Evolutionary conservation across 2,113 vertebrate genomes (phyloP).

Genomic region (Psephotus haematonotus): DNA sequence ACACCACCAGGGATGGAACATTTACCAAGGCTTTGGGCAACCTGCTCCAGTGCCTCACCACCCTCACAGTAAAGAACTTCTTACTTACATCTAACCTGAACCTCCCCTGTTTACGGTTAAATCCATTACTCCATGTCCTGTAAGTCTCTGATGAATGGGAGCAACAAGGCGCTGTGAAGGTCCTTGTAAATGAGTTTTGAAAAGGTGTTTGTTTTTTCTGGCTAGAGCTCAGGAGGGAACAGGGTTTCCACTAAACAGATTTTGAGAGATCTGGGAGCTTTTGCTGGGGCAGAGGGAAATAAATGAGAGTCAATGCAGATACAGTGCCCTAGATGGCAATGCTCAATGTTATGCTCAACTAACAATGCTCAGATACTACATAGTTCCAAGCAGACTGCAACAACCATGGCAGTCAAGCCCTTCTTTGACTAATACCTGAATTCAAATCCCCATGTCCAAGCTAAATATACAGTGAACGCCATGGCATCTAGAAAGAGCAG

Average conservation of each 20-base stretch:
- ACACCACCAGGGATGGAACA: not conserved
- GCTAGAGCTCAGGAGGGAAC: not conserved
- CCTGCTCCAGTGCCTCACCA: not conserved
- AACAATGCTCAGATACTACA: not conserved
- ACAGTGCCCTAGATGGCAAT: not conserved
- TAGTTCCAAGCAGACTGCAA: not conserved
- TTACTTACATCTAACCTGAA: not conserved
- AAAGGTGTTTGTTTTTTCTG: not conserved
- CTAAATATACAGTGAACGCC: not conserved
- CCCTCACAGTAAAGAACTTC: not conserved
- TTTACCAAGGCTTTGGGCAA: not conserved
- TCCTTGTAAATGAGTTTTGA: not conserved
- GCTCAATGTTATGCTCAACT: not conserved
- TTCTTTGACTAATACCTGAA: not conserved
- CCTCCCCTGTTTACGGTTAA: not conserved
- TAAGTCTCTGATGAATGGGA: not conserved
- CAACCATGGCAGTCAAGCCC: not conserved
- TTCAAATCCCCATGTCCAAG: not conserved
- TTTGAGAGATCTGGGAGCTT: not conserved
- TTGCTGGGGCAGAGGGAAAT: not conserved
- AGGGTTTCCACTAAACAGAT: not conserved
- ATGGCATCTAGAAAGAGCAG: not conserved
- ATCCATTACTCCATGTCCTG: accelerated
- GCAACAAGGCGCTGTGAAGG: not conserved
- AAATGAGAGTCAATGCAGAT: not conserved